Evolutionary conservation across 2,113 vertebrate genomes (phyloP).

Genomic region (Rattus rattus): DNA sequence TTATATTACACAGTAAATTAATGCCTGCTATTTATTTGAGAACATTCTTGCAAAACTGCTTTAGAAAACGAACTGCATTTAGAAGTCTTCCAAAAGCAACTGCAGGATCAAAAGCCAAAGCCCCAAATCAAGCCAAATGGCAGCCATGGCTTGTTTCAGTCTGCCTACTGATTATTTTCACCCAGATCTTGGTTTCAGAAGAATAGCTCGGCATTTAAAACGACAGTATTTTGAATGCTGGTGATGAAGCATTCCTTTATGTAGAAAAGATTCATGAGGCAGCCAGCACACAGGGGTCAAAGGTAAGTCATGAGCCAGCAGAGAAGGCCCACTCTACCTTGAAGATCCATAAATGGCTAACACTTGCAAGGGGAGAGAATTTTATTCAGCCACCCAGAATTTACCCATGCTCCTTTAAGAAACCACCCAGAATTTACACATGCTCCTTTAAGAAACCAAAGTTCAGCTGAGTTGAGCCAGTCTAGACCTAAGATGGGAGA

Average conservation of each 20-base stretch:
- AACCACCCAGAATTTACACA: not conserved
- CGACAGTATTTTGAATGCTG: not conserved
- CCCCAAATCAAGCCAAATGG: not conserved
- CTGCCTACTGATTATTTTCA: not conserved
- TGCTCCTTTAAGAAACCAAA: not conserved
- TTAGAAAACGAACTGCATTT: not conserved
- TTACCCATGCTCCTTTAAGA: not conserved
- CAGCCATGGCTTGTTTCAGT: not conserved
- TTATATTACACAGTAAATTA: not conserved
- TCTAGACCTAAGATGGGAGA: not conserved
- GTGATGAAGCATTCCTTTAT: not conserved
- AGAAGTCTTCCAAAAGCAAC: not conserved
- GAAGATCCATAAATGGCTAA: not conserved
- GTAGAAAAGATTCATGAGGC: not conserved
- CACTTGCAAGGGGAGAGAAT: not conserved
- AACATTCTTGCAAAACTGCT: not conserved
- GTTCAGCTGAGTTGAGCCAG: not conserved
- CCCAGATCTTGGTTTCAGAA: not conserved
- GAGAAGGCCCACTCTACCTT: not conserved
- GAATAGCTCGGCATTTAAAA: not conserved
- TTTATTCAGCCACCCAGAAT: not conserved
- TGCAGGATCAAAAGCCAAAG: not conserved
- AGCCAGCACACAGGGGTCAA: not conserved
- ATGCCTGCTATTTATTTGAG: not conserved
- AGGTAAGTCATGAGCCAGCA: not conserved